A percentile compares a stretch with the other conserved stretches of the same genome.
Evolutionary conservation across 2,113 vertebrate species (phyloP).

Genomic region (Hippocampus guttulatus): DNA sequence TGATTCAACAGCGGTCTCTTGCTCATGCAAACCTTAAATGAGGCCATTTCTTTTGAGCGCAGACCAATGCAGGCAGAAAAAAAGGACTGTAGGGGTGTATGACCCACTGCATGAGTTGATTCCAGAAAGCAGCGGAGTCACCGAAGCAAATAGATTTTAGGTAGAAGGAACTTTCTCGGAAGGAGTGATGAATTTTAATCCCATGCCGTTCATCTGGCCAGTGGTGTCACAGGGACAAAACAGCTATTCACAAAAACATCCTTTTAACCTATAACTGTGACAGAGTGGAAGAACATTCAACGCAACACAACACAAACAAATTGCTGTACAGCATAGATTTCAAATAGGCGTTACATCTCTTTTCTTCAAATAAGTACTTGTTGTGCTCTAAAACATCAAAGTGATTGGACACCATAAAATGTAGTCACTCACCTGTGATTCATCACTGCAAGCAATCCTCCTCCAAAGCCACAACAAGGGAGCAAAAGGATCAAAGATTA

Average conservation of each 20-base stretch:
- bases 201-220: not conserved
- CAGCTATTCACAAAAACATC: not conserved
- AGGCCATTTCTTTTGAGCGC: not conserved
- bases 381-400: not conserved
- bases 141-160: not conserved
- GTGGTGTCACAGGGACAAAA: not conserved
- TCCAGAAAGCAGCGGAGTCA: not conserved
- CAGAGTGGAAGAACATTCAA: not conserved
- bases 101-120: not conserved
- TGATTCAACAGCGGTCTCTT: too few species aligned
- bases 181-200: not conserved
- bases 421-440: not conserved
- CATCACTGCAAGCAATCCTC: slow-evolving; percentile 5
- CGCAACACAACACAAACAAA: not conserved
- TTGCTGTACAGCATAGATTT: not conserved
- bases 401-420: not conserved
- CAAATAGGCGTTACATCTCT: not conserved
- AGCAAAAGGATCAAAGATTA: slow-evolving; percentile 55
- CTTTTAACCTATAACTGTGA: not conserved
- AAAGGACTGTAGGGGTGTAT: not conserved
- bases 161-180: not conserved
- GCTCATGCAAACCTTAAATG: too few species aligned
- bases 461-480: slow-evolving; percentile 38
- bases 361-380: too few species aligned
- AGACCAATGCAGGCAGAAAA: not conserved